Evolutionary conservation across 2,113 vertebrate species (phyloP).

Genomic region (Fregetta grallaria): DNA sequence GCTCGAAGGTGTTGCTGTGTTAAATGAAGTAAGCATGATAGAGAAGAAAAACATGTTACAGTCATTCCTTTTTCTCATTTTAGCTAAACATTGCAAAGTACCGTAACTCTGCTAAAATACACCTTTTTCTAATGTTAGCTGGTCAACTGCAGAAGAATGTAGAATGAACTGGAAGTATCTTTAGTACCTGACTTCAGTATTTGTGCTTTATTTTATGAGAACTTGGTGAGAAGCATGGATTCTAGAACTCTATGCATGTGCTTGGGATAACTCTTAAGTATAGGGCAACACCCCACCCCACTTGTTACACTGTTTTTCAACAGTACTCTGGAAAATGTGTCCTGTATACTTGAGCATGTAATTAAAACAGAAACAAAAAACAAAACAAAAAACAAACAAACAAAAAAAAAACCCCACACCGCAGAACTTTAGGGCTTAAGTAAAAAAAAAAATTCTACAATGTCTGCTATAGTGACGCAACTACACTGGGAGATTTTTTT

Average conservation of each 20-base stretch:
- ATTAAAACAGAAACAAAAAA: too few relatives aligned
- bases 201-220: background rate
- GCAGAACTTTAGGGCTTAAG: background rate
- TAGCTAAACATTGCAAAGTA: background rate
- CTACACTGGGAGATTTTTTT: background rate
- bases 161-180: background rate
- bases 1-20: background rate
- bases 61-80: background rate
- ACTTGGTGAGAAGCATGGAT: background rate
- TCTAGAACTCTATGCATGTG: background rate
- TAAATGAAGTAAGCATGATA: background rate
- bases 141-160: background rate
- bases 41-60: fast-evolving
- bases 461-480: background rate
- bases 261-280: background rate
- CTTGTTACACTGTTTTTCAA: background rate
- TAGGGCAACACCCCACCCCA: background rate
- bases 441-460: background rate
- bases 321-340: background rate
- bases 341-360: background rate
- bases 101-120: background rate
- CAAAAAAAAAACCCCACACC: background rate
- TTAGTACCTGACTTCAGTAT: background rate
- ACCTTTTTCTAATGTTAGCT: background rate
- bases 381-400: background rate